Evolutionary conservation across 2,113 vertebrate genomes (phyloP), one percentile per base, ranked within the genome.

Genomic region (Muscicapa adusta): DNA sequence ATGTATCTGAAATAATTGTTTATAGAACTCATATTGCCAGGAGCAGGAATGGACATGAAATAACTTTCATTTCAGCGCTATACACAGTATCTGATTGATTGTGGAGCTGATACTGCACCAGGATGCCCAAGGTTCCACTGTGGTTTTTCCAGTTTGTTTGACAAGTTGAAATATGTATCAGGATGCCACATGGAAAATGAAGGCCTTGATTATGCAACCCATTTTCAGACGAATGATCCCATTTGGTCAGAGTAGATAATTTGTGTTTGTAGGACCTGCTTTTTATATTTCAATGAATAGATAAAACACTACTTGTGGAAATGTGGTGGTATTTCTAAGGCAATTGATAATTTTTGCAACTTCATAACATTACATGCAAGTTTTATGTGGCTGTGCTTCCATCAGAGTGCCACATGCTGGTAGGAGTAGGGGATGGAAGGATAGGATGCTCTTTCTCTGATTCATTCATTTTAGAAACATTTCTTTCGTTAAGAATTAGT

Each of bases 401-500:
- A 56, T 29, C 31, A 40, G 47, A 23, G 29, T n/a, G 53, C 34
- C 43, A 33, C 1, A 3, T 85, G 72, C 63, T 40, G 23, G 60
- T 36, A 33, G 18, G 20, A 33, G 5, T 2, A 54, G 47, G 29
- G 50, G 26, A 14, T n/a, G 18, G 58, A 45, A 89, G 36, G 51
- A 31, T 3, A 63, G 38, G 85, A 95, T 96, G 82, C 53, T 96
- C 85, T 92, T 85, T 85, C 89, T 89, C 51, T 48, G 36, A 65
- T 50, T 45, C 54, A 71, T 85, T 93, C 68, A 78, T 93, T 95
- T 91, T 45, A 79, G 76, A 83, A 91, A 54, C 0, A 0, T 93
- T 78, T 74, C 53, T 87, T 94, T 94, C 89, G 57, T 89, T 91
- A 56, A 85, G 88, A 82, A 81, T 74, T 28, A 87, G 45, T 80